These are phyloP conservation scores for Aurelia aurita complex sp. Pacific DNA, from an alignment of 30 jellyfish, hydroid and myxozoan genomes.

Conservation along the genomic window DNA sequence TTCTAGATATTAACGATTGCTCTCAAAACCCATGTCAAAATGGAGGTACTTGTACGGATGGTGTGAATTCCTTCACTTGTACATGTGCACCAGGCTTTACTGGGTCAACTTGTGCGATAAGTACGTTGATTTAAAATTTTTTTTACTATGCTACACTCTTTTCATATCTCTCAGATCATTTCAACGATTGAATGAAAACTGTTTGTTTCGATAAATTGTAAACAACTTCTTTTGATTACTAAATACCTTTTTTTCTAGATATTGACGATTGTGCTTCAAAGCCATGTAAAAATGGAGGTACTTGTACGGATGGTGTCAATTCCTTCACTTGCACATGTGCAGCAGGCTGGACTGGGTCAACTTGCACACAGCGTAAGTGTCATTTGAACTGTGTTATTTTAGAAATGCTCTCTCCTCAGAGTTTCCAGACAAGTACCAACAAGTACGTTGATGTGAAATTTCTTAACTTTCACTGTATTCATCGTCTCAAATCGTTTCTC, in stretches of 20 bases:
- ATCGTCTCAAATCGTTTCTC: too few relatives aligned
- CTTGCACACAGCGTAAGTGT: too few relatives aligned
- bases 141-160: not conserved
- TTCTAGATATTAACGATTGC: not conserved
- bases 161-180: not conserved
- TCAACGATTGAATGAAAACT: not conserved
- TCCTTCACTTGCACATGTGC: constrained; percentile 9
- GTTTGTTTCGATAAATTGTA: not conserved
- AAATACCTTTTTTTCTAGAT: not conserved
- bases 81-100: constrained; percentile 13
- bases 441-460: too few relatives aligned
- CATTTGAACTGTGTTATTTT: too few relatives aligned
- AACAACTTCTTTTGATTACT: not conserved
- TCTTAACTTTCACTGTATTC: too few relatives aligned
- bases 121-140: not conserved
- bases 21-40: constrained; percentile 8
- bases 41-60: constrained; percentile 14
- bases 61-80: not conserved
- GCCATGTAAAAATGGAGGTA: constrained; percentile 27
- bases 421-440: too few relatives aligned
- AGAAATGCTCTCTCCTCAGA: too few relatives aligned
- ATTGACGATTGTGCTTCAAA: not conserved
- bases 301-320: not conserved
- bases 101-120: not conserved
- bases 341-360: constrained; percentile 2